Percentiles rank a stretch among this genome's conserved stretches.
These are phyloP conservation scores for Ichneumon xanthorius DNA, from an alignment of 2,888 invertebrate species.

Conservation along the genomic window DNA sequence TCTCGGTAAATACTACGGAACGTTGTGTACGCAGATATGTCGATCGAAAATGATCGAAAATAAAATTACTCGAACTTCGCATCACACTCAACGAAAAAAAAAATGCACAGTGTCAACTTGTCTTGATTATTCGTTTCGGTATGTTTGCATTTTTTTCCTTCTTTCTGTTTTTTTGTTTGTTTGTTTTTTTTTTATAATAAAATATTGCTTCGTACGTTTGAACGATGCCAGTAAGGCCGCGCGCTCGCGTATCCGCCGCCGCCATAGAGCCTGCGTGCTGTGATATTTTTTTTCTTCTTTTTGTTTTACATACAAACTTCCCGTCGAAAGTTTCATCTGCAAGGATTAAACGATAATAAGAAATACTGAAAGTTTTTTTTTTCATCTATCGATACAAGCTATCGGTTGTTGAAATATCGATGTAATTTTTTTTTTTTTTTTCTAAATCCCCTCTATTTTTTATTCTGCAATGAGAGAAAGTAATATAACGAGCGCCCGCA, in stretches of 20 bases:
- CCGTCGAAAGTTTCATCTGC: background rate
- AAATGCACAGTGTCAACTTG: constrained; percentile 20
- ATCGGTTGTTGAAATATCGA: background rate
- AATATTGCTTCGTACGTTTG: constrained; percentile 79
- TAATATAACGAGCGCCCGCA: constrained; percentile 50
- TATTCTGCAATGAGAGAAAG: constrained; percentile 41
- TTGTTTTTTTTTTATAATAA: constrained; percentile 75
- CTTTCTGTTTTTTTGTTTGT: background rate
- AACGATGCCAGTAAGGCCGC: constrained; percentile 74
- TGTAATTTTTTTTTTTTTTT: constrained; percentile 14
- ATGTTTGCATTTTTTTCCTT: constrained; percentile 14
- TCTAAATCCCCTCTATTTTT: constrained; percentile 33
- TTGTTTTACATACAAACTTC: background rate
- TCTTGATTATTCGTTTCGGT: constrained; percentile 29
- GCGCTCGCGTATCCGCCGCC: constrained; percentile 68
- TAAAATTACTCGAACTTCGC: constrained; percentile 16
- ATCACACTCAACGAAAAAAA: constrained; percentile 12
- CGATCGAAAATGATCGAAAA: constrained; percentile 28
- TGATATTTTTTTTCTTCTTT: constrained; percentile 6
- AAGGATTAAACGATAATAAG: constrained; percentile 24
- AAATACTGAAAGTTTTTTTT: constrained; percentile 60
- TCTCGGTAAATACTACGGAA: constrained; percentile 38
- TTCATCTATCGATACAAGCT: constrained; percentile 43
- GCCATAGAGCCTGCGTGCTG: constrained; percentile 35
- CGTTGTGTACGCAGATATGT: constrained; percentile 32